Base-by-base conservation (phyloP, 35 echinoderm and acorn worm species). In the Stichopus chloronotus region DNA sequence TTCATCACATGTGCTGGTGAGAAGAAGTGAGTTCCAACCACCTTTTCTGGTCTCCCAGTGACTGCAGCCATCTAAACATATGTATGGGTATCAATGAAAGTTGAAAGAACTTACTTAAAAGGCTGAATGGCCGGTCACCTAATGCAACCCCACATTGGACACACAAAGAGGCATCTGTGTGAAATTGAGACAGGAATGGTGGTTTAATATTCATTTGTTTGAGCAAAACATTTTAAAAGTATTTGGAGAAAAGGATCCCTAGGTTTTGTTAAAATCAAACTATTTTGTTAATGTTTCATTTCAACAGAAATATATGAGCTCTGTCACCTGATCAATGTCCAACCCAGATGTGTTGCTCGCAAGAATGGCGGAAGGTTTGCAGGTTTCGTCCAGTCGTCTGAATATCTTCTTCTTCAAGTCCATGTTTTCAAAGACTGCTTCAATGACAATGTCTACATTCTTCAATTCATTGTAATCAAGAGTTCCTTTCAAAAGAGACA, bases 381-480 rank as follows among this genome's bases (percentile, higher is more conserved):
- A 99, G 76, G 91, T 83, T 5, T 92, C 61, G 61, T 99, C 97
- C 17, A 99, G 90, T 63, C 74, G 94, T 53, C 71, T 76, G 56
- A 99, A 99, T 6, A 99, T 93, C 63, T 96, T 82, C 83, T 99
- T 96, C 78, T 96, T 99, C 57, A 99, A 17, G 8, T 92, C 78
- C 89, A 99, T 93, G 59, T 99, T 96, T 63, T 96, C 95, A 91
- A 95, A 99, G 83, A 99, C 95, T 10, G 97, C 97, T 91, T 99
- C 97, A 19, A 99, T 94, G 55, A 99, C 95, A 72, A 99, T 90
- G 87, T 99, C 97, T 0, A 93, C 95, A 76, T 94, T 87, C 21
- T 74, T 96, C 5, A 99, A 87, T 55, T 95, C 89, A 5, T 90
- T 25, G 86, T 99, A 99, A 78, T 91, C 82, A 76, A 99, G 52